Evolutionary conservation across 2,113 vertebrate species (phyloP), one percentile per base, ranked within the genome.

Genomic region (Thalassoma bifasciatum): DNA sequence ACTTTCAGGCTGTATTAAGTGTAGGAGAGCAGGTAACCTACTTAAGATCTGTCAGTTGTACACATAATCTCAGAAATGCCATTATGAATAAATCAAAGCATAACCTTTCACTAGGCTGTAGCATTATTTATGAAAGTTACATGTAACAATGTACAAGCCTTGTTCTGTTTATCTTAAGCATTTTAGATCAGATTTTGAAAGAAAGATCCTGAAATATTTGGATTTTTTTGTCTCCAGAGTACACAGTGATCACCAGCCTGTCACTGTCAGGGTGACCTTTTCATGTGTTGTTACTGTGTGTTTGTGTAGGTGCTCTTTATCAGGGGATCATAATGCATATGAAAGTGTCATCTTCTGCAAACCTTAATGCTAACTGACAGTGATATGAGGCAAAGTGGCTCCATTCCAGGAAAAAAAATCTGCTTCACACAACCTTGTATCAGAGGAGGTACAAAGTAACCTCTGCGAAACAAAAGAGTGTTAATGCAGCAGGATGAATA

Each of bases 251-350:
- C 65, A 73, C 67, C 57, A 26, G 76, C 68, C 70, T 73, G 74
- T 90, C 85, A 82, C 76, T 77, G 71, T 89, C 79, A 86, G 0
- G 0, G 14, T 81, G 81, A 91, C 92, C 89, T 91, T 92, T 92
- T 83, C 72, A 68, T 1, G 37, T 81, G 72, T 72, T 80, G 61
- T 80, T 84, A 16, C 37, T 46, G 51, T 67, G 52, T 88, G 73
- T 66, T 80, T 82, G 71, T 63, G 66, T 24, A 26, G 50, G 50
- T 14, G 70, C 46, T 89, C 72, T 87, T 86, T 57, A 87, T 84
- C 54, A 62, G 56, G 16, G 49, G 47, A 75, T n/a, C 24, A 73
- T 89, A 86, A 92, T 82, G 58, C 88, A 90, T 87, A 72, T 34
- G 52, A 75, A 77, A 53, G 72, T 82, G 82, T 51, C 83, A 85